These are phyloP conservation scores for Dipodomys spectabilis DNA, from an alignment of 2,113 vertebrate genomes.

Conservation along the genomic window DNA sequence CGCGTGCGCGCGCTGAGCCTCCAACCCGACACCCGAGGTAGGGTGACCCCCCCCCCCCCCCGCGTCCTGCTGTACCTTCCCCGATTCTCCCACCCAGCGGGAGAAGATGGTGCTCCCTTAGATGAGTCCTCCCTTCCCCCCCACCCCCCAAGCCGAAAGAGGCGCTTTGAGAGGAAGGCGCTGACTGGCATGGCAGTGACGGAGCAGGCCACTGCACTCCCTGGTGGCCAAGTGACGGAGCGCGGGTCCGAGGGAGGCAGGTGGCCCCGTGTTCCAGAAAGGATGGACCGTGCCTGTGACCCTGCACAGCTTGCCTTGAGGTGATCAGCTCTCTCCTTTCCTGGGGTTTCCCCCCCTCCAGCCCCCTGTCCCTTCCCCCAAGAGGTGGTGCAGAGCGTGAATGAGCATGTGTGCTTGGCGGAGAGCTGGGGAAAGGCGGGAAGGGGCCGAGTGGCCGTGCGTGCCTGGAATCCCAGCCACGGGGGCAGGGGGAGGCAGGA, in stretches of 20 bases:
- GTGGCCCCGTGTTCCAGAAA: not conserved
- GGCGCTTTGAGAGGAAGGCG: not conserved
- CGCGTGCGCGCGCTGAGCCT: too few species aligned
- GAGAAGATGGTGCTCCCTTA: not conserved
- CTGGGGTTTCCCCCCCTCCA: not conserved
- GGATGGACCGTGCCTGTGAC: not conserved
- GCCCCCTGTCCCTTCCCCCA: not conserved
- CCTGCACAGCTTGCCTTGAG: not conserved
- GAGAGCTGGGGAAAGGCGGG: too few species aligned
- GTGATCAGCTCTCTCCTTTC: not conserved
- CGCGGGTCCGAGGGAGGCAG: not conserved
- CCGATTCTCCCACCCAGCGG: accelerated
- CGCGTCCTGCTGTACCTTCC: not conserved
- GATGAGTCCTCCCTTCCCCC: too few species aligned
- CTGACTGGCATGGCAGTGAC: too few species aligned
- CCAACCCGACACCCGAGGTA: too few species aligned
- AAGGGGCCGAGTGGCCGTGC: too few species aligned
- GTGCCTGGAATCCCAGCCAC: too few species aligned
- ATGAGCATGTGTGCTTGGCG: not conserved
- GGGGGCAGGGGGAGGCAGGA: too few species aligned
- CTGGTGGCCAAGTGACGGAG: too few species aligned
- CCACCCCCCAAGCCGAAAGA: too few species aligned
- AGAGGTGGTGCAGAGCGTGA: not conserved
- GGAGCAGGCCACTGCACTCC: not conserved
- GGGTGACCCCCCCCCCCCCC: too few species aligned